Evolutionary conservation across 1,140 invertebrate species (phyloP).

Genomic region (Eueides isabella): DNA sequence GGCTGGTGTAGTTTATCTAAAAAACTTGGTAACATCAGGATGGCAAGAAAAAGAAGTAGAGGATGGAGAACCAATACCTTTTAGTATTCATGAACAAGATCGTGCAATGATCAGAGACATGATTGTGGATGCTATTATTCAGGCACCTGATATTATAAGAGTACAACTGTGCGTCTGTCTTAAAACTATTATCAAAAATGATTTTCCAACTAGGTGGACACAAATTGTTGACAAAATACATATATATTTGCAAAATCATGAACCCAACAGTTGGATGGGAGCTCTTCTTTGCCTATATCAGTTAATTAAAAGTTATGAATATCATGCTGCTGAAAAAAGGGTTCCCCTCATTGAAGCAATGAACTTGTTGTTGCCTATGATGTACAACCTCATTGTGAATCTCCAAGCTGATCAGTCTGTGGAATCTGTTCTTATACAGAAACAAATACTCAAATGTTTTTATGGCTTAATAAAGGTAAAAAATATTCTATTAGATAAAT

Average conservation of each 20-base stretch:
- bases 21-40: slow-evolving; percentile 94
- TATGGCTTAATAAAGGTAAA: slow-evolving; percentile 94
- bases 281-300: slow-evolving; percentile 96
- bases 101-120: slow-evolving; percentile 94
- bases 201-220: slow-evolving; percentile 98
- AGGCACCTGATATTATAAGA: slow-evolving; percentile 94
- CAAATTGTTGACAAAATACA: slow-evolving; percentile 97
- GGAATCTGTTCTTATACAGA: slow-evolving; percentile 94
- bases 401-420: slow-evolving; percentile 93
- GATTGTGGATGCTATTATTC: slow-evolving; percentile 97
- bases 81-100: slow-evolving; percentile 98
- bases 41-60: slow-evolving; percentile 95
- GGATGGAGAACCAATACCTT: slow-evolving; percentile 88
- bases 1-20: slow-evolving; percentile 98
- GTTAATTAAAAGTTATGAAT: slow-evolving; percentile 98
- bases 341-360: slow-evolving; percentile 96
- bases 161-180: slow-evolving; percentile 96
- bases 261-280: slow-evolving; percentile 94
- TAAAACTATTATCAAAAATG: slow-evolving; percentile 95
- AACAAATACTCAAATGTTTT: slow-evolving; percentile 98
- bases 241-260: slow-evolving; percentile 84
- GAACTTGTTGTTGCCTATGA: slow-evolving; percentile 95
- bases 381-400: slow-evolving; percentile 92
- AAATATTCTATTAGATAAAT: not conserved
- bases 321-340: slow-evolving; percentile 94